These are phyloP conservation scores for Morpho achilles DNA, from an alignment of 2,888 invertebrate genomes.

Conservation along the genomic window DNA sequence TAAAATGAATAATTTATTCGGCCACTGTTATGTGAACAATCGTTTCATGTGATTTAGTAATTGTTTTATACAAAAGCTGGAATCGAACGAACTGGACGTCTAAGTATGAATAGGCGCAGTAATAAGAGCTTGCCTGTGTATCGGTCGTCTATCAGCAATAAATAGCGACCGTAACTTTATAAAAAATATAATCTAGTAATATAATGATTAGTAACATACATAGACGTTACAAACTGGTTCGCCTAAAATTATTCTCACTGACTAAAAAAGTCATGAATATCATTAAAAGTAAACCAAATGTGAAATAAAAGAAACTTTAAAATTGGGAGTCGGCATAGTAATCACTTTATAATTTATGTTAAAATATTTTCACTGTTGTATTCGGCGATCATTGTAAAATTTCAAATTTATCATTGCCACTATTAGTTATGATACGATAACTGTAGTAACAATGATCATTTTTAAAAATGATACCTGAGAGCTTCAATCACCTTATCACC, in stretches of 20 bases:
- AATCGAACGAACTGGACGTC: not conserved
- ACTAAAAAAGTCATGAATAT: slow-evolving; percentile 32
- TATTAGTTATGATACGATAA: not conserved
- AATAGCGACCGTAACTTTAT: slow-evolving; percentile 52
- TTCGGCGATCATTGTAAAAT: slow-evolving; percentile 42
- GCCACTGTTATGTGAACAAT: not conserved
- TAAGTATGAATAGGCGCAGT: slow-evolving; percentile 12
- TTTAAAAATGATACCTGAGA: slow-evolving; percentile 54
- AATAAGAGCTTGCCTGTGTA: slow-evolving; percentile 33
- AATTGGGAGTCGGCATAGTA: slow-evolving; percentile 39
- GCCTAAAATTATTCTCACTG: slow-evolving; percentile 44
- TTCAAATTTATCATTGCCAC: slow-evolving; percentile 9
- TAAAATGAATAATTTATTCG: slow-evolving; percentile 1
- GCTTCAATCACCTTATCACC: slow-evolving; percentile 48
- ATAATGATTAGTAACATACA: slow-evolving; percentile 43
- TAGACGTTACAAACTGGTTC: slow-evolving; percentile 40
- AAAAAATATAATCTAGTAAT: slow-evolving; percentile 46
- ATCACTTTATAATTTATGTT: slow-evolving; percentile 47
- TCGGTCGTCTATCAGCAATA: slow-evolving; percentile 44
- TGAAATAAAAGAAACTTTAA: slow-evolving; percentile 51
- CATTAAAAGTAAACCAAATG: slow-evolving; percentile 44
- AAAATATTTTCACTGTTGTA: slow-evolving; percentile 50
- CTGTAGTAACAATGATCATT: slow-evolving; percentile 37
- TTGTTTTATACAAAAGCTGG: not conserved
- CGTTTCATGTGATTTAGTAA: not conserved